These are phyloP conservation scores for Tor tambroides DNA, from an alignment of 2,113 vertebrate genomes.

Conservation along the genomic window DNA sequence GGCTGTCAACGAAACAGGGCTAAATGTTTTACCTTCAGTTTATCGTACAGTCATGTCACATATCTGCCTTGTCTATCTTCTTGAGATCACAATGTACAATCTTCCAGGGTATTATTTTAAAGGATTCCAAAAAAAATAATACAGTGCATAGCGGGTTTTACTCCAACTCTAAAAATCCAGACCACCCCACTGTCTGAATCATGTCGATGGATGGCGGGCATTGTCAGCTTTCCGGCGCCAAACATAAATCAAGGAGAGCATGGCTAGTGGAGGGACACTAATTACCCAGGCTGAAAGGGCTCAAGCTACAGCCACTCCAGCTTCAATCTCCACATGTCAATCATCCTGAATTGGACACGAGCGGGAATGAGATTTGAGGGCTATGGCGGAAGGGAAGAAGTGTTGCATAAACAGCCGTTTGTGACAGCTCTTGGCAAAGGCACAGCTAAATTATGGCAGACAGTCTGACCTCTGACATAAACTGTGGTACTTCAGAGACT, in stretches of 20 bases:
- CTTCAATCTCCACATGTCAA: conserved; percentile 43
- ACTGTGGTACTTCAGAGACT: conserved; percentile 29
- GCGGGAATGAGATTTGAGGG: conserved; percentile 20
- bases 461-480: conserved; percentile 60
- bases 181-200: conserved; percentile 33
- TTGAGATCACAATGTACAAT: background rate
- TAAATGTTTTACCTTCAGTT: background rate
- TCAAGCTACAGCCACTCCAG: conserved; percentile 50
- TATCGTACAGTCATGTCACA: background rate
- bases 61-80: background rate
- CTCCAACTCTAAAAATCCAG: background rate
- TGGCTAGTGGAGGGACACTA: conserved; percentile 62
- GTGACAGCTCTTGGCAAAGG: conserved; percentile 56
- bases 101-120: background rate
- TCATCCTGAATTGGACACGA: conserved; percentile 20
- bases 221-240: conserved; percentile 29
- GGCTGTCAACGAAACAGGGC: background rate
- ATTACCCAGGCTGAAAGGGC: conserved; percentile 60
- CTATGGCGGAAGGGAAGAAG: conserved; percentile 21
- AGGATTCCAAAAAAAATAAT: background rate
- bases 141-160: background rate
- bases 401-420: conserved; percentile 59
- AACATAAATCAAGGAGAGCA: conserved; percentile 53
- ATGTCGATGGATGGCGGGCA: conserved; percentile 18
- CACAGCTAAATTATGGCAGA: conserved; percentile 62